A percentile compares a stretch with the other conserved stretches of the same genome.
phyloP scores from a whole-genome alignment of 1,140 invertebrate species.

The Apolygus lucorum region DNA sequence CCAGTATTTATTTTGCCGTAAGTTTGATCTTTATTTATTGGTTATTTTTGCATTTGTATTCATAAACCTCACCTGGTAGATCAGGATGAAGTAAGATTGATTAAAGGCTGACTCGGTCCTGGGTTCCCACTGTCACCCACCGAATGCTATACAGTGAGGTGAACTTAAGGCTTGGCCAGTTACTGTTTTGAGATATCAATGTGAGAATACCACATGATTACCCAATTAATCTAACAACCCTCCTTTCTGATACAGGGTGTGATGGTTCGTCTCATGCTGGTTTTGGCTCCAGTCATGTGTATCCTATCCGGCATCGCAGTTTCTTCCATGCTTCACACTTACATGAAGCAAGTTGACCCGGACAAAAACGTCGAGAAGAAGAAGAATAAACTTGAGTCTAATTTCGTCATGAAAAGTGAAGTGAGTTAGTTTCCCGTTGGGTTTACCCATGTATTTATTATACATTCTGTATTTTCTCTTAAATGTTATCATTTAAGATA shows the following conservation, averaged over 20 bases:
- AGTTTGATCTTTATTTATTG: slow-evolving; percentile 40
- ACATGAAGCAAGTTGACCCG: slow-evolving; percentile 77
- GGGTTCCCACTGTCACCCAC: no score
- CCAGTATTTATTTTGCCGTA: slow-evolving; percentile 96
- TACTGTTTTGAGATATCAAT: no score
- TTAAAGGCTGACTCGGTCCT: no score
- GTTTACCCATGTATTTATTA: no score
- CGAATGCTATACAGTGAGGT: no score
- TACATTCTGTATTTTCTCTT: no score
- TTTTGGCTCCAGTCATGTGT: slow-evolving; percentile 95
- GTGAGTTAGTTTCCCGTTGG: no score
- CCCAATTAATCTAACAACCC: no score
- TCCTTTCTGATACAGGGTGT: slow-evolving; percentile 64
- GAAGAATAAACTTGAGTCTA: slow-evolving; percentile 67
- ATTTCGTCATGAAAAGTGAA: slow-evolving; percentile 79
- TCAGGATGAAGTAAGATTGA: no score
- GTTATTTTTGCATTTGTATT: slow-evolving; percentile 9
- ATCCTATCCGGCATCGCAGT: slow-evolving; percentile 90
- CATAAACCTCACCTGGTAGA: slow-evolving; percentile 10
- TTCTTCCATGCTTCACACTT: slow-evolving; percentile 78
- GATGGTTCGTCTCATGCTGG: slow-evolving; percentile 97
- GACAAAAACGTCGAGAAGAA: slow-evolving; percentile 48
- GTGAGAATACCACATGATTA: no score
- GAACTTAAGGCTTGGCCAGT: no score
- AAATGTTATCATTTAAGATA: no score